Evolutionary conservation across 2,797 vertebrate species (phyloP).

Genomic region (Tachyglossus aculeatus): DNA sequence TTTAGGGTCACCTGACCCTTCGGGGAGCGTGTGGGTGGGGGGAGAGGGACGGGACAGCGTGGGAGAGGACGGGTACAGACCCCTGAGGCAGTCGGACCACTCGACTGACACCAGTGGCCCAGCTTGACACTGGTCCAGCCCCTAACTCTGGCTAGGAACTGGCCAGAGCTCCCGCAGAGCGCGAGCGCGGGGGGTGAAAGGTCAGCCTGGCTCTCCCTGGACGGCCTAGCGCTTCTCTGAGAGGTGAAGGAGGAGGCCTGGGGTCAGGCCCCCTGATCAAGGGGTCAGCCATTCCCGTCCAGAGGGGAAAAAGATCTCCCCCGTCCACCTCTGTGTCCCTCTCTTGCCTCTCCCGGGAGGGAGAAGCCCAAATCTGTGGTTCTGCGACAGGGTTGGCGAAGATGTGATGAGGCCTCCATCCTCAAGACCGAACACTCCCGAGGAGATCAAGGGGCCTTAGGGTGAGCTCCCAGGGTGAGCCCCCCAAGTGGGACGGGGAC

Average conservation of each 20-base stretch:
- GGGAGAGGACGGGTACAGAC: neutral
- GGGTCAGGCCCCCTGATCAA: no score
- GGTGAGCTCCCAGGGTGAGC: neutral
- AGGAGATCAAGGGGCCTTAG: neutral
- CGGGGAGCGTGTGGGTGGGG: neutral
- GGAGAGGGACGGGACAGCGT: neutral
- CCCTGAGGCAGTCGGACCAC: no score
- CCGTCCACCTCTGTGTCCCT: neutral
- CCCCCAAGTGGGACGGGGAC: neutral
- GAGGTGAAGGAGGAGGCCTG: no score
- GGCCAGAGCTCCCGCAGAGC: neutral
- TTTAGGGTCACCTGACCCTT: slow-evolving; percentile 2
- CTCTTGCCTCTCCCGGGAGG: neutral
- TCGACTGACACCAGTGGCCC: no score
- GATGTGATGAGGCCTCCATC: neutral
- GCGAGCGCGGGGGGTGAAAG: no score
- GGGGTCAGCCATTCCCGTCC: no score
- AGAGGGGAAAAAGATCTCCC: no score
- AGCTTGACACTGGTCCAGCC: no score
- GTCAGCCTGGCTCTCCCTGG: no score
- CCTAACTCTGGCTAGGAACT: neutral
- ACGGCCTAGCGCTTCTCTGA: neutral
- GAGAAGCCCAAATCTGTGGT: neutral
- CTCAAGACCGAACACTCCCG: neutral
- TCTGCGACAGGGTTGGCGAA: neutral